phyloP scores from a whole-genome alignment of 2,888 invertebrate species.

The Standfussiana lucernea region DNA sequence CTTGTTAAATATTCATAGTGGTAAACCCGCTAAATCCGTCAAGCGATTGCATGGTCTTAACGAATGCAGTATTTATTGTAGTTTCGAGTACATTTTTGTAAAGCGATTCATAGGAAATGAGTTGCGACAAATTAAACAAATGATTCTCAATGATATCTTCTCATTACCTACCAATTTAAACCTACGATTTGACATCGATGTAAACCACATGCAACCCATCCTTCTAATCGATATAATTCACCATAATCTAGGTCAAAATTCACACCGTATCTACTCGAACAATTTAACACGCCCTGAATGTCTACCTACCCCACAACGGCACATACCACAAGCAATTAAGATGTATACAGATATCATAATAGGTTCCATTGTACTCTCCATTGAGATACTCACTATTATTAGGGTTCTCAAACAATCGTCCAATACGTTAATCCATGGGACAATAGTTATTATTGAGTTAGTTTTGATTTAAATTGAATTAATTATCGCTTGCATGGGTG shows the following conservation, averaged over 20 bases:
- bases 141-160: not conserved
- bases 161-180: not conserved
- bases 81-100: not conserved
- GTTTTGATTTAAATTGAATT: constrained; percentile 59
- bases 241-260: constrained; percentile 18
- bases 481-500: constrained; percentile 53
- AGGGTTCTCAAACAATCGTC: constrained; percentile 58
- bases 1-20: too few species aligned
- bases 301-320: constrained; percentile 21
- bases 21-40: too few species aligned
- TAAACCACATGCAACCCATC: not conserved
- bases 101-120: not conserved
- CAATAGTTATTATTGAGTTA: constrained; percentile 60
- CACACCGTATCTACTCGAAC: not conserved
- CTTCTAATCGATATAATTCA: not conserved
- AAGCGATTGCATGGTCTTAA: too few species aligned
- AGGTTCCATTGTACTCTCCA: constrained; percentile 59
- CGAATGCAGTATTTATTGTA: not conserved
- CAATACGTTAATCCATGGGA: constrained; percentile 59
- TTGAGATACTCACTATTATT: constrained; percentile 51
- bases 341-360: constrained; percentile 60
- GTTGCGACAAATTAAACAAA: not conserved
- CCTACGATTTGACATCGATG: not conserved
- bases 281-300: constrained; percentile 43
- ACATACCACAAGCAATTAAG: constrained; percentile 62